Evolutionary conservation across 2,888 invertebrate genomes (phyloP), one percentile per base, ranked within the genome.

Genomic region (Dryomyza anilis): DNA sequence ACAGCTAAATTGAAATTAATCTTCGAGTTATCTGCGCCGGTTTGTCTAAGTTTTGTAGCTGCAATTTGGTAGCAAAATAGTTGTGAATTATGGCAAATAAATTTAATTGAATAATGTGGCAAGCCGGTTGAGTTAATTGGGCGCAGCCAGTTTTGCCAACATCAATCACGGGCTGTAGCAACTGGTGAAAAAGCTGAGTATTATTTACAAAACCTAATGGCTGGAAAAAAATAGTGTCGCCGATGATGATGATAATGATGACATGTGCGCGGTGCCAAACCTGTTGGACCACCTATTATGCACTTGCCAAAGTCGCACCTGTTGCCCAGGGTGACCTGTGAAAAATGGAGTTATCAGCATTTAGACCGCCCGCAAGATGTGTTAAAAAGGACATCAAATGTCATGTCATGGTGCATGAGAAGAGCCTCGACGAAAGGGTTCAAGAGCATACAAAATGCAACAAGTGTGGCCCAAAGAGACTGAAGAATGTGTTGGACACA

Each of bases 381-480:
- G 36, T 25, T 36, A 60, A 60, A 48, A 36, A 60, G 50, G 48
- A 48, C 59, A 19, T 14, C 36, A 25, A 39, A 48, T 23, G 48
- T 33, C 36, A 21, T 48, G 36, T 50, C 48, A 59, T 29, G 23
- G n/a, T 29, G 29, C 53, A 29, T 55, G 33, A 27, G 23, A 25
- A 5, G 23, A 55, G n/a, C 14, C 39, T 27, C 2, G 25, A 57
- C n/a, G 27, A 57, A 10, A 58, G 19, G 29, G 27, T 10, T 14
- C 43, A n/a, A n/a, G n/a, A n/a, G n/a, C n/a, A n/a, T n/a, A n/a
- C n/a, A 57, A 43, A 58, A 36, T 21, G 5, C 74, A 73, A 71
- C 76, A 73, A 74, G 78, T 78, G 78, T 78, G 79, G 76, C 76
- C 73, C 55, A 70, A 73, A 27, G 14, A 63, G 63, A 57, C 55